phyloP scores from a whole-genome alignment of 92 coral and sea anemone genomes.

The Pocillopora grandis region DNA sequence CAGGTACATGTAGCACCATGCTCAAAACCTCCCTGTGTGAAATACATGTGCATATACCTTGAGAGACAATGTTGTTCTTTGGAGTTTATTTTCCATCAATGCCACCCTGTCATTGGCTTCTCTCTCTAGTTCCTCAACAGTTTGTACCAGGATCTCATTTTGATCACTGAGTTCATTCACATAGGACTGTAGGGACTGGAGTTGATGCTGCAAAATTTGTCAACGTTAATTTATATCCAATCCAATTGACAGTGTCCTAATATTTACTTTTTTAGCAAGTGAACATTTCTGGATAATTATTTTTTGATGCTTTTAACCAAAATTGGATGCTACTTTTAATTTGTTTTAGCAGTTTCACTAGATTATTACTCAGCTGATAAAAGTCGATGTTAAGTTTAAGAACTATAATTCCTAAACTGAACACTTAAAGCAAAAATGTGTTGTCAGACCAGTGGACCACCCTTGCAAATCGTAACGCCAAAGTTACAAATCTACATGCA shows the following conservation, averaged over 20 bases:
- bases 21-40: too few species aligned
- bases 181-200: conserved; percentile 87
- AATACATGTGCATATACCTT: conserved; percentile 37
- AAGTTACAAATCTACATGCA: background rate
- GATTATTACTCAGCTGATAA: background rate
- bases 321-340: too few species aligned
- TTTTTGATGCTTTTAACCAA: too few species aligned
- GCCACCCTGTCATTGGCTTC: conserved; percentile 98
- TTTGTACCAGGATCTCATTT: conserved; percentile 95
- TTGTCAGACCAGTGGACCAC: background rate
- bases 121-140: conserved; percentile 96
- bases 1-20: background rate
- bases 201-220: conserved; percentile 73
- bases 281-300: too few species aligned
- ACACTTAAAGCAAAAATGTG: too few species aligned
- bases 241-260: background rate
- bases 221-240: background rate
- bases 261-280: background rate
- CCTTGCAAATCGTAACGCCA: background rate
- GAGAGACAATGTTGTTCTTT: conserved; percentile 67
- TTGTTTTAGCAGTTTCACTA: too few species aligned
- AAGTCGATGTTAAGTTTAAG: background rate
- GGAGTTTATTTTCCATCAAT: conserved; percentile 86
- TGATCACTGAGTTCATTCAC: conserved; percentile 95
- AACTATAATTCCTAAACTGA: too few species aligned